Evolutionary conservation across 1,140 invertebrate genomes (phyloP), one percentile per base, ranked within the genome.

Genomic region (Halesus radiatus): DNA sequence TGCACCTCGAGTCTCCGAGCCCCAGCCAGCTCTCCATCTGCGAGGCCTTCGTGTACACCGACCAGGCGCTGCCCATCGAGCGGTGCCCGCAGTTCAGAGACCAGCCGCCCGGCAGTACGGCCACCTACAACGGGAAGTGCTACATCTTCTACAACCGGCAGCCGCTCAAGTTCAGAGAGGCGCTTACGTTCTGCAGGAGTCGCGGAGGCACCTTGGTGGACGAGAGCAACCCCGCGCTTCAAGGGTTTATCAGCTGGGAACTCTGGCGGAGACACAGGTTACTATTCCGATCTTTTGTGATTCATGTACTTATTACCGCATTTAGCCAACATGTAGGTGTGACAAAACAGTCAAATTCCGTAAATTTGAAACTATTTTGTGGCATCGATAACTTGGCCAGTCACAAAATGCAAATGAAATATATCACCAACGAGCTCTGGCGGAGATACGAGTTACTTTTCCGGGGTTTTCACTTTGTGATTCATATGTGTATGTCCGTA

Each of bases 61-160:
- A 98, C 89, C 96, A 98, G 90, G 97, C 97, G 1, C 85, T 98
- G 79, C 97, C 97, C 0, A 97, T 98, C 79, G 97, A 98, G 88
- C 91, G 97, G 78, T 98, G 97, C 87, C 97, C 97, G 1, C 95
- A 97, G 81, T 98, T 98, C 87, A 87, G 96, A 29, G 96, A 98
- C 85, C 96, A 98, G 86, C 96, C 96, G 0, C 96, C 96, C 0
- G 97, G 97, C 15, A 96, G 95, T 37, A 95, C 96, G 0, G 96
- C 97, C 1, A 98, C 97, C 0, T 98, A 98, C 88, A 98, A 98
- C 85, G 97, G 97, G 66, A 98, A 98, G 89, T 98, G 97, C 87
- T 98, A 98, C 86, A 96, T 97, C 80, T 98, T 98, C 89, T 98
- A 98, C 88, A 96, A 97, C 85, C 90, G 96, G 32, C 96, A 97